Conservation (phyloP, 2,888 invertebrate genomes). For the Actias luna region DNA sequence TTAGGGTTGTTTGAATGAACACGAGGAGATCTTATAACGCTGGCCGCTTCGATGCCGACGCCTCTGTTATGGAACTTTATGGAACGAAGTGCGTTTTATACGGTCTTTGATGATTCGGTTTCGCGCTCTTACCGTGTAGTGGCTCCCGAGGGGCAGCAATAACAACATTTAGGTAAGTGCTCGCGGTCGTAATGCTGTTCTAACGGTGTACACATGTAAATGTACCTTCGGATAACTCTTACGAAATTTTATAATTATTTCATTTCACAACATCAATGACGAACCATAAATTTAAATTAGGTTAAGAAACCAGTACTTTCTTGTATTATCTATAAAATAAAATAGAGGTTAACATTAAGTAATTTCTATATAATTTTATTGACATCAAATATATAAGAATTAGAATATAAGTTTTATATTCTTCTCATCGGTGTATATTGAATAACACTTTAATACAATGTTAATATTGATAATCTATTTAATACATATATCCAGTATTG, state of each 20-base stretch:
- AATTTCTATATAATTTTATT: no score
- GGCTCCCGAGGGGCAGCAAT: slow-evolving; percentile 65
- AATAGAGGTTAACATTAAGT: no score
- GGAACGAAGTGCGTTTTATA: slow-evolving; percentile 76
- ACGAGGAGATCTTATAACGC: slow-evolving; percentile 49
- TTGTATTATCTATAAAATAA: no score
- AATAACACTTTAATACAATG: no score
- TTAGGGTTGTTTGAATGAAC: slow-evolving; percentile 39
- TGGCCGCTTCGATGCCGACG: slow-evolving; percentile 57
- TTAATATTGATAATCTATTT: no score
- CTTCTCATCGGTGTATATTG: no score
- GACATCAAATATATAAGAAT: no score
- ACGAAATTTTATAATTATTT: slow-evolving; percentile 30
- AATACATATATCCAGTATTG: no score
- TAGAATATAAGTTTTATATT: no score
- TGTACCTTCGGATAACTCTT: slow-evolving; percentile 37
- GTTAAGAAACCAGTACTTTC: no score
- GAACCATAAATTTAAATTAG: neutral
- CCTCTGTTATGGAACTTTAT: slow-evolving; percentile 71
- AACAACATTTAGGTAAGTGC: slow-evolving; percentile 63
- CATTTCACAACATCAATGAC: slow-evolving; percentile 7
- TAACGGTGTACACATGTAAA: slow-evolving; percentile 51
- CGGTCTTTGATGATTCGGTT: slow-evolving; percentile 74
- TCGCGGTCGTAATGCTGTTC: slow-evolving; percentile 52
- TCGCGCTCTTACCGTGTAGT: slow-evolving; percentile 66